These are phyloP conservation scores for Chrysolophus pictus DNA, from an alignment of 2,797 vertebrate species.

Conservation along the genomic window DNA sequence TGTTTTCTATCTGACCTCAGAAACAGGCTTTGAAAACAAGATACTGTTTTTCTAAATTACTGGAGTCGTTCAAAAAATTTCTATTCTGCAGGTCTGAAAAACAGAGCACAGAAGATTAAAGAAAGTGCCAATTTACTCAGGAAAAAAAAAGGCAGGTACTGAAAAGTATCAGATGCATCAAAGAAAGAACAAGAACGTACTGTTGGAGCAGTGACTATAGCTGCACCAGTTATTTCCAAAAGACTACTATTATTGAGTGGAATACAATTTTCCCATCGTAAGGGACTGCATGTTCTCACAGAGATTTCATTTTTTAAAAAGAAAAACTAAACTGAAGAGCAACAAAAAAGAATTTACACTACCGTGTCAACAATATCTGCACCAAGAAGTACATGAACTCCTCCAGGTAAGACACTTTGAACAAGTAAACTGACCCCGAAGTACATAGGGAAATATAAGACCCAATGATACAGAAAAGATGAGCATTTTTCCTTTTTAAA, in stretches of 20 bases:
- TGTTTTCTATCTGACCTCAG: background rate
- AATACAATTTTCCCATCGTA: background rate
- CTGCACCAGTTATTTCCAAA: background rate
- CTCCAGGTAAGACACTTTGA: background rate
- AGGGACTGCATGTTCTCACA: background rate
- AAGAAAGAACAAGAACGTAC: background rate
- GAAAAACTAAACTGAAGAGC: background rate
- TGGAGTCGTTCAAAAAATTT: background rate
- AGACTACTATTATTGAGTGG: background rate
- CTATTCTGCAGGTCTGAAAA: background rate
- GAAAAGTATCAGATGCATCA: background rate
- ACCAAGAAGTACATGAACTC: background rate
- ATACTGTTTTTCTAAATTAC: background rate
- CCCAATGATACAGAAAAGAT: background rate
- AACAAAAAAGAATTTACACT: background rate
- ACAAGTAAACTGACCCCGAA: background rate
- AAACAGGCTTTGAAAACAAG: background rate
- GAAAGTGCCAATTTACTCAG: background rate
- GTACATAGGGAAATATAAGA: background rate
- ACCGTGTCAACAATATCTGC: background rate
- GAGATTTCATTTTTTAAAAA: background rate
- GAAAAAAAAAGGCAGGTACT: background rate
- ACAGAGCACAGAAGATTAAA: background rate
- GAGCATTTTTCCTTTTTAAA: background rate
- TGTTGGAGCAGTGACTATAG: background rate